These are phyloP conservation scores for Drosophila grimshawi DNA, from an alignment of 1,140 invertebrate species.

Conservation along the genomic window DNA sequence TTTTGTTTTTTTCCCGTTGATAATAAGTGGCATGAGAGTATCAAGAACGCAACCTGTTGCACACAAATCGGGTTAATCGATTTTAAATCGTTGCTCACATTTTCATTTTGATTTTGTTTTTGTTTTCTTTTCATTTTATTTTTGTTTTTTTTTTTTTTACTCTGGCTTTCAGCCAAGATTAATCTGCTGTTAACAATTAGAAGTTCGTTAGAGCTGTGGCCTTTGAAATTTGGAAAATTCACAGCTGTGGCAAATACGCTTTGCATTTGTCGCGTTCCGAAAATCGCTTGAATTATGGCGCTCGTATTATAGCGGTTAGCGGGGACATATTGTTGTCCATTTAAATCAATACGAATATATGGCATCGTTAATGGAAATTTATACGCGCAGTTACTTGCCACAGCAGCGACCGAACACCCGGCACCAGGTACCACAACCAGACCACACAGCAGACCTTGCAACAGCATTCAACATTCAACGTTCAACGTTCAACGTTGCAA, in stretches of 20 bases:
- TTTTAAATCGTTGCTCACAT: slow-evolving; percentile 82
- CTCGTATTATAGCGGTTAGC: slow-evolving; percentile 66
- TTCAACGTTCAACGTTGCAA: slow-evolving; percentile 35
- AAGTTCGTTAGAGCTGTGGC: slow-evolving; percentile 63
- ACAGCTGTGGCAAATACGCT: slow-evolving; percentile 15
- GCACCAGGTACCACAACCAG: slow-evolving; percentile 3
- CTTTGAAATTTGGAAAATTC: not conserved
- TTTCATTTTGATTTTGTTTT: slow-evolving; percentile 65
- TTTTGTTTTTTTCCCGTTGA: slow-evolving; percentile 45
- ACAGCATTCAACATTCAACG: slow-evolving; percentile 11
- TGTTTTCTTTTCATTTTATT: slow-evolving; percentile 65
- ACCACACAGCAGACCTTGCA: slow-evolving; percentile 24
- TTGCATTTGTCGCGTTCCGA: slow-evolving; percentile 12
- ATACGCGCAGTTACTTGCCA: slow-evolving; percentile 58
- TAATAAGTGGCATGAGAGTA: slow-evolving; percentile 56
- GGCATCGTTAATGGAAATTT: slow-evolving; percentile 82
- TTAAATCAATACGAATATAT: slow-evolving; percentile 83
- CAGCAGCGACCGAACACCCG: slow-evolving; percentile 24
- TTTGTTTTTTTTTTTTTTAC: not conserved
- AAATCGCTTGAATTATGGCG: slow-evolving; percentile 74
- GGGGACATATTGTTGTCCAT: slow-evolving; percentile 54
- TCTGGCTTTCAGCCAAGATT: slow-evolving; percentile 42
- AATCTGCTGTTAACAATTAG: slow-evolving; percentile 66
- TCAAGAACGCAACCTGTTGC: slow-evolving; percentile 71
- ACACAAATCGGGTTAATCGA: slow-evolving; percentile 82